These are phyloP conservation scores for Gadus macrocephalus DNA, from an alignment of 2,113 vertebrate species.

Conservation along the genomic window DNA sequence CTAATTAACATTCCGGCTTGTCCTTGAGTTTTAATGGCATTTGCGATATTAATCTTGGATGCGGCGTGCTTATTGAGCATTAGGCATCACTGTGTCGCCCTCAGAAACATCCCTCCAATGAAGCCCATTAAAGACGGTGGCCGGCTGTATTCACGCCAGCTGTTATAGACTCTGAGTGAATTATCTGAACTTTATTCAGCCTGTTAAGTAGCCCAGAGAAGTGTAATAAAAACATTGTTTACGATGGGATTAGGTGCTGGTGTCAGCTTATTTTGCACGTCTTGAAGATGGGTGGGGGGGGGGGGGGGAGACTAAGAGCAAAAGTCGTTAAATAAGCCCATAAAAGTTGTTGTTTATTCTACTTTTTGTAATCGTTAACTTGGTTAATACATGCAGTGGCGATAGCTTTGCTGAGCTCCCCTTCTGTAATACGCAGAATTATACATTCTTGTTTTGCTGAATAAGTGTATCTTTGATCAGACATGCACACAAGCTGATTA, in stretches of 20 bases:
- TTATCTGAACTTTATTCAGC: slow-evolving; percentile 57
- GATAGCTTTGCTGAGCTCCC: slow-evolving; percentile 31
- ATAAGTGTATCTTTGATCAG: slow-evolving; percentile 66
- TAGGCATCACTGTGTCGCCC: slow-evolving; percentile 59
- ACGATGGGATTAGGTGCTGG: slow-evolving; percentile 51
- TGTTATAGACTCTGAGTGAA: slow-evolving; percentile 55
- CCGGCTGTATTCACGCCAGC: slow-evolving; percentile 49
- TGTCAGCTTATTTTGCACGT: too few species aligned
- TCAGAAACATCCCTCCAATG: slow-evolving; percentile 58
- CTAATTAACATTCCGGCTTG: slow-evolving; percentile 76
- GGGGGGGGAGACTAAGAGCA: too few species aligned
- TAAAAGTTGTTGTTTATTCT: slow-evolving; percentile 27
- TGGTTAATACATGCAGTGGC: slow-evolving; percentile 30
- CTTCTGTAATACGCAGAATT: slow-evolving; percentile 60
- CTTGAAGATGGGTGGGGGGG: too few species aligned
- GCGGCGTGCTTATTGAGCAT: slow-evolving; percentile 67
- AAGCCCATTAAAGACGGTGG: slow-evolving; percentile 58
- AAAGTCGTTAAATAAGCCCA: slow-evolving; percentile 43
- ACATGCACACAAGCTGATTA: slow-evolving; percentile 42
- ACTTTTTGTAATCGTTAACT: slow-evolving; percentile 49
- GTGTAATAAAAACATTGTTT: slow-evolving; percentile 61
- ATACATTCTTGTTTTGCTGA: slow-evolving; percentile 66
- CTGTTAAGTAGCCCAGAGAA: slow-evolving; percentile 43
- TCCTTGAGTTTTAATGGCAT: slow-evolving; percentile 78
- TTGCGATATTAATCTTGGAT: slow-evolving; percentile 78